Evolutionary conservation across 1,140 invertebrate genomes (phyloP).

Genomic region (Drosophila truncata): DNA sequence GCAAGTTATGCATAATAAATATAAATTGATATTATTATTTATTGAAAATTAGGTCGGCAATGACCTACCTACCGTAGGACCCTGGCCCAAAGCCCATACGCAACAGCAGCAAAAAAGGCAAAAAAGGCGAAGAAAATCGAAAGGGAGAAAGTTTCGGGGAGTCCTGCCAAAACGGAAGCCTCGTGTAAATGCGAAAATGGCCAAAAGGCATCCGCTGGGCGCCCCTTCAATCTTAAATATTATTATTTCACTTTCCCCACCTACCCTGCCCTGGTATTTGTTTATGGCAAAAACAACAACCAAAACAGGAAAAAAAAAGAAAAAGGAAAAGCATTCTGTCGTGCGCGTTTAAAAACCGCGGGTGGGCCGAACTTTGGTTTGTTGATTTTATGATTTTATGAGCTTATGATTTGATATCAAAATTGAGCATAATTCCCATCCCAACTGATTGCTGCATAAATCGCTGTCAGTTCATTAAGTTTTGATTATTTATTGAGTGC

Average conservation of each 20-base stretch:
- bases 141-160: slow-evolving; percentile 14
- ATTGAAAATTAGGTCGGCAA: slow-evolving; percentile 67
- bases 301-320: neutral
- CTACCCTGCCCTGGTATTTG: neutral
- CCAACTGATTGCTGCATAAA: slow-evolving; percentile 56
- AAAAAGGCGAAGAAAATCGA: neutral
- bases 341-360: slow-evolving; percentile 44
- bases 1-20: slow-evolving; percentile 40
- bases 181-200: slow-evolving; percentile 63
- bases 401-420: slow-evolving; percentile 75
- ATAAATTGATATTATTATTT: slow-evolving; percentile 65
- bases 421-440: slow-evolving; percentile 60
- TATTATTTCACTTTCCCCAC: slow-evolving; percentile 25
- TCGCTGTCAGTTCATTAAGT: slow-evolving; percentile 72
- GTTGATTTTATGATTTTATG: slow-evolving; percentile 75
- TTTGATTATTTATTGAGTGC: slow-evolving; percentile 68
- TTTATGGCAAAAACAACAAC: slow-evolving; percentile 1
- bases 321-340: slow-evolving; percentile 30
- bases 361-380: slow-evolving; percentile 59
- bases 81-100: slow-evolving; percentile 8
- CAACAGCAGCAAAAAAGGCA: neutral
- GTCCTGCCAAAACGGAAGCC: slow-evolving; percentile 70
- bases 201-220: slow-evolving; percentile 60
- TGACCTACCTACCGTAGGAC: slow-evolving; percentile 29
- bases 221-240: slow-evolving; percentile 54